Evolutionary conservation across 2,797 vertebrate genomes (phyloP), one percentile per base, ranked within the genome.

Genomic region (Chaunax sp.): DNA sequence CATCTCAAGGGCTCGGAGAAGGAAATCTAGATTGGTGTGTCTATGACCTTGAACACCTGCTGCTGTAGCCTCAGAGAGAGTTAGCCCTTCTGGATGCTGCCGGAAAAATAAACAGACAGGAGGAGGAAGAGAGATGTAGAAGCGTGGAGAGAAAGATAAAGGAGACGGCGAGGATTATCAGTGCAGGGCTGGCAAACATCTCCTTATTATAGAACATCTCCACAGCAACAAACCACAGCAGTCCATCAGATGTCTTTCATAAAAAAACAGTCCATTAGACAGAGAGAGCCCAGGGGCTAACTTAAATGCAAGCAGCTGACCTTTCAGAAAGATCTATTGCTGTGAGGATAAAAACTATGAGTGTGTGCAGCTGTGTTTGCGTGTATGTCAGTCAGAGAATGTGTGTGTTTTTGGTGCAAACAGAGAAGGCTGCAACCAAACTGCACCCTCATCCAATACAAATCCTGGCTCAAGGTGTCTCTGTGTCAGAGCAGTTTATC

Each of bases 241-340:
- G 9, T 6, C 69, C 59, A 74, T 82, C 80, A 83, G 62, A 79
- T 56, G 28, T 30, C n/a, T 58, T 44, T 37, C 43, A 51, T 62
- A 28, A 53, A 71, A 53, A 71, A 70, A 72, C 19, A 54, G 62
- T 51, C 69, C 75, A 90, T 91, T 87, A 89, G 57, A 45, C 23
- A 30, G 37, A 73, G 22, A 54, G 6, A 61, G 16, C 15, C 5
- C 1, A 15, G 19, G 22, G 3, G 15, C 40, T 45, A 44, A 13
- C 55, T 55, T 69, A 68, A 83, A 82, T 35, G n/a, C 43, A 28
- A 26, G 30, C 53, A 51, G 22, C 11, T 23, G 44, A 67, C 66
- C 64, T 67, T 65, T 81, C 46, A 63, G 40, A 57, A 49, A 41
- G 40, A 9, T 2, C n/a, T 67, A 79, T 87, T 79, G 64, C 14